Evolutionary conservation across 2,797 vertebrate species (phyloP).

Genomic region (Nasua narica): DNA sequence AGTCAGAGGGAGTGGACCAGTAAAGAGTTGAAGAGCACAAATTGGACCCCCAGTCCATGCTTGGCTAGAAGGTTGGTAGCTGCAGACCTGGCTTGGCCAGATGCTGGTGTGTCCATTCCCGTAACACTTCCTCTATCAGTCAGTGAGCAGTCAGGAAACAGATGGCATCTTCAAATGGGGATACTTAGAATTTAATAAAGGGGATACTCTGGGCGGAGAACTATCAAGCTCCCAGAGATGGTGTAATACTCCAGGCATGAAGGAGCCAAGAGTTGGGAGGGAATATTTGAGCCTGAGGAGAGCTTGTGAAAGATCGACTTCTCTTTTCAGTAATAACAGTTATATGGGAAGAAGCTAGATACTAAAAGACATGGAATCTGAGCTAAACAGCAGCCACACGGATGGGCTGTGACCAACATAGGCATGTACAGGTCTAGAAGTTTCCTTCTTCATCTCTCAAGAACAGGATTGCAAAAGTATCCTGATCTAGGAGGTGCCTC

Average conservation of each 20-base stretch:
- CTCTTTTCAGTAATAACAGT: background rate
- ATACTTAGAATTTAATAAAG: background rate
- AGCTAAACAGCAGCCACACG: background rate
- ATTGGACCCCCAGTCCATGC: background rate
- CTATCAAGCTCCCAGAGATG: background rate
- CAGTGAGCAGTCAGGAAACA: background rate
- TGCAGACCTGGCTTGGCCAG: background rate
- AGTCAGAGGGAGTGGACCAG: background rate
- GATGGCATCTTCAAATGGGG: background rate
- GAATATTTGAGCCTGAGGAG: background rate
- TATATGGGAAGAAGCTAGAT: background rate
- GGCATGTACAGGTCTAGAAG: rapidly evolving
- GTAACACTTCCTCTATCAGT: background rate
- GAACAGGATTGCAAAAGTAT: background rate
- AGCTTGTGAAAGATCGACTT: background rate
- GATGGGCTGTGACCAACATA: no score
- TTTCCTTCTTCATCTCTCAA: background rate
- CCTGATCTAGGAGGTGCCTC: background rate
- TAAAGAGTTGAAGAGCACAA: background rate
- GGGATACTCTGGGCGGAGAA: background rate
- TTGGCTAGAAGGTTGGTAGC: background rate
- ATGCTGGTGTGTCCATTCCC: background rate
- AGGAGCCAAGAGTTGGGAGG: background rate
- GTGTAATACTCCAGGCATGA: background rate
- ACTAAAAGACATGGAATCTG: background rate